Evolutionary conservation across 2,113 vertebrate species (phyloP).

Genomic region (Heteronetta atricapilla): DNA sequence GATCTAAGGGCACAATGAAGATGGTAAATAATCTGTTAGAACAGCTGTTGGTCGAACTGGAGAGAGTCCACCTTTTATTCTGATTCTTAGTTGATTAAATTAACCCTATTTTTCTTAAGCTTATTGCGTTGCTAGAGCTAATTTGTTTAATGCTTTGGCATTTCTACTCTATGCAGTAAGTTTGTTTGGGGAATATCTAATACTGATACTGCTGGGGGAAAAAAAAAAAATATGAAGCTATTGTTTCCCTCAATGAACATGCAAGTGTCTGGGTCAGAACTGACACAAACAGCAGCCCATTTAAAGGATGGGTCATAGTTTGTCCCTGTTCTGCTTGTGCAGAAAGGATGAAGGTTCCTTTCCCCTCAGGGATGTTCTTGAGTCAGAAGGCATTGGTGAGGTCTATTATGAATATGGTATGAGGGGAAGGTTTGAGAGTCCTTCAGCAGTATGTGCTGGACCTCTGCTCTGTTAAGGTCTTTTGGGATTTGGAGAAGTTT

Average conservation of each 20-base stretch:
- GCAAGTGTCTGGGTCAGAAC: not conserved
- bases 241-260: not conserved
- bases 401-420: accelerated
- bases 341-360: not conserved
- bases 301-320: not conserved
- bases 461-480: not conserved
- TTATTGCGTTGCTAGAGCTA: not conserved
- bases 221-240: not conserved
- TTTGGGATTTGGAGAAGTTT: not conserved
- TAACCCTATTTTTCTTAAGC: not conserved
- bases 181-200: not conserved
- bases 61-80: not conserved
- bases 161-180: not conserved
- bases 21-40: not conserved
- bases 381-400: not conserved
- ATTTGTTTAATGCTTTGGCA: not conserved
- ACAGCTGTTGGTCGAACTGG: not conserved
- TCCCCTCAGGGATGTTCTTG: not conserved
- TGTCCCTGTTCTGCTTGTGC: not conserved
- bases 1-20: slow-evolving; percentile 15
- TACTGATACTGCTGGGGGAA: accelerated
- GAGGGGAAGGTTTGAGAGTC: not conserved
- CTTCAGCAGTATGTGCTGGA: not conserved
- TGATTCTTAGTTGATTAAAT: slow-evolving; percentile 9
- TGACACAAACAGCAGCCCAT: not conserved